Base-by-base conservation (phyloP, 2,797 vertebrate genomes). In the Siniperca undulata region DNA sequence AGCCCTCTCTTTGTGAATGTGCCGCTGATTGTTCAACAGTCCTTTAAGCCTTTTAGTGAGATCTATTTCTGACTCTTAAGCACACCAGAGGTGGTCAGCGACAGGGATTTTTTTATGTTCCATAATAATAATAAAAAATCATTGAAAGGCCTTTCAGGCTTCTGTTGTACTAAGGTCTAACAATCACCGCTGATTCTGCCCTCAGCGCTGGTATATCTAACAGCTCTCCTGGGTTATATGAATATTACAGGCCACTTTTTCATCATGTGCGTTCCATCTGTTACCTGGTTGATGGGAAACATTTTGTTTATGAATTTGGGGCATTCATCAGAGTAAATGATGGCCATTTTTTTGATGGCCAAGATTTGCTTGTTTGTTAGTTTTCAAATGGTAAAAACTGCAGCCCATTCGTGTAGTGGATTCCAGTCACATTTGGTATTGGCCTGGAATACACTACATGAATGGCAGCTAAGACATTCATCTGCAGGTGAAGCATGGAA, bases 401-500 rank as follows among this genome's bases (percentile, higher is more conserved):
- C 59, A 58, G 38, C 17, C 20, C 19, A n/a, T 60, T 59, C 19
- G 52, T 40, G 53, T 7, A n/a, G 19, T n/a, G 24, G 30, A 64
- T 62, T 66, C 62, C 38, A 65, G n/a, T 79, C 73, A 58, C 70
- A 67, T 76, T 81, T 48, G n/a, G 48, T 62, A 48, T 36, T 73
- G 50, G 24, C 27, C 38, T 65, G 69, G 53, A 66, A 84, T 83
- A 64, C n/a, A 71, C 20, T 22, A 44, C 34, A 70, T 65, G 22
- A 82, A 80, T 59, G 46, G 42, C 42, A 22, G 70, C 56, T 11
- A 68, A 68, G 74, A 82, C 73, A 85, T 83, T 92, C 8, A 86
- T 87, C 91, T 89, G 66, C 59, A 85, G 81, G 74, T 84, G 87
- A 90, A 83, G 77, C 78, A 70, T 78, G 73, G 78, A 77, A 89